These are phyloP conservation scores for Fukomys damarensis DNA, from an alignment of 2,113 vertebrate genomes.

Conservation along the genomic window DNA sequence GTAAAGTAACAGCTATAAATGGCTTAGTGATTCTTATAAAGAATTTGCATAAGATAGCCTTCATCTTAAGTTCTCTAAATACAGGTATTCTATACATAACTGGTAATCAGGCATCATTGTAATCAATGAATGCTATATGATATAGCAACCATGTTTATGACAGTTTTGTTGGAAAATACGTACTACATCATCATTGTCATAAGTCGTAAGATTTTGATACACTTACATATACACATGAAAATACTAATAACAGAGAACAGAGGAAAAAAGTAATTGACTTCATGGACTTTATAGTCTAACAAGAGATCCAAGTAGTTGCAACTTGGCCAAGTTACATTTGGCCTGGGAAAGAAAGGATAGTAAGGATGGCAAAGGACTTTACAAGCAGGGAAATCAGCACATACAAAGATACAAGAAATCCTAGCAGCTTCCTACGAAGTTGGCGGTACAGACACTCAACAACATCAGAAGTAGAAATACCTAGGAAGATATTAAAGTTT, in stretches of 20 bases:
- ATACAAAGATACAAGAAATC: neutral
- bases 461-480: neutral
- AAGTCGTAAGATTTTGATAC: neutral
- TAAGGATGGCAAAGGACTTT: neutral
- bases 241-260: neutral
- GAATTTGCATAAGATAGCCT: neutral
- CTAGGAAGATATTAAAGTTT: neutral
- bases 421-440: neutral
- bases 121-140: neutral
- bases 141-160: neutral
- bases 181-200: neutral
- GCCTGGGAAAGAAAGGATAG: neutral
- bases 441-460: neutral
- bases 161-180: neutral
- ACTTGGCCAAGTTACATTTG: neutral
- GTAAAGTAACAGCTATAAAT: neutral
- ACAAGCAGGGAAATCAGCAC: neutral
- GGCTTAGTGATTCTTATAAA: slow-evolving; percentile 1
- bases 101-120: neutral
- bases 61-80: neutral
- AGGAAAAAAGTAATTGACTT: neutral
- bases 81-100: neutral
- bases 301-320: neutral
- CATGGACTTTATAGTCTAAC: neutral
- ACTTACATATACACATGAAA: neutral